Percentiles rank a stretch among this genome's conserved stretches.
phyloP scores from a whole-genome alignment of 2,113 vertebrate genomes.

The Callochromis pleurospilus region DNA sequence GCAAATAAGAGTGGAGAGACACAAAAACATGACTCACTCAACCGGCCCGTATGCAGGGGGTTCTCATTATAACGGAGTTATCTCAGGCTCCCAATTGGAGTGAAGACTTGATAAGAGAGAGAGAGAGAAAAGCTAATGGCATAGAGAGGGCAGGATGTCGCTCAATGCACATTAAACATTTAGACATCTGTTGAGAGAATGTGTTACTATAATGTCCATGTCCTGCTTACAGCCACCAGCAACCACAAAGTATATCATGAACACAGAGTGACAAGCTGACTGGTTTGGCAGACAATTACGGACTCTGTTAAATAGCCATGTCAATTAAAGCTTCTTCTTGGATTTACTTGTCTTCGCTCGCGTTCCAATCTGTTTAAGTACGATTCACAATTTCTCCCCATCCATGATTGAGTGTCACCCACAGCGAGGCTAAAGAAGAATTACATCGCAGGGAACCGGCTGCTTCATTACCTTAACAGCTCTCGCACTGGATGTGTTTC shows the following conservation, averaged over 20 bases:
- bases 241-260: neutral
- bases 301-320: slow-evolving; percentile 25
- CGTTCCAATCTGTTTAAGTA: slow-evolving; percentile 17
- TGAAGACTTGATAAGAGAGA: slow-evolving; percentile 57
- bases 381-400: slow-evolving; percentile 30
- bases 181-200: slow-evolving; percentile 55
- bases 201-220: slow-evolving; percentile 27
- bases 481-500: neutral
- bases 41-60: slow-evolving; percentile 42
- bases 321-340: slow-evolving; percentile 28
- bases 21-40: slow-evolving; percentile 43
- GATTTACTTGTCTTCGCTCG: slow-evolving; percentile 31
- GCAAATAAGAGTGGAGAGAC: slow-evolving; percentile 21
- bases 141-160: slow-evolving; percentile 50
- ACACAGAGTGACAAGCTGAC: slow-evolving; percentile 20
- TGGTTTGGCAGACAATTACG: slow-evolving; percentile 34
- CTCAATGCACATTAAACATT: slow-evolving; percentile 67
- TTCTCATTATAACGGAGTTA: slow-evolving; percentile 61
- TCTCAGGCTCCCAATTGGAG: slow-evolving; percentile 38
- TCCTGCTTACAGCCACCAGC: slow-evolving; percentile 24
- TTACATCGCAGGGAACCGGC: neutral
- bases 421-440: neutral
- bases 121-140: slow-evolving; percentile 48
- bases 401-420: slow-evolving; percentile 7
- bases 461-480: neutral